Evolutionary conservation across 1,140 invertebrate species (phyloP).

Genomic region (roundworm (Caenorhabditis elegans)): DNA sequence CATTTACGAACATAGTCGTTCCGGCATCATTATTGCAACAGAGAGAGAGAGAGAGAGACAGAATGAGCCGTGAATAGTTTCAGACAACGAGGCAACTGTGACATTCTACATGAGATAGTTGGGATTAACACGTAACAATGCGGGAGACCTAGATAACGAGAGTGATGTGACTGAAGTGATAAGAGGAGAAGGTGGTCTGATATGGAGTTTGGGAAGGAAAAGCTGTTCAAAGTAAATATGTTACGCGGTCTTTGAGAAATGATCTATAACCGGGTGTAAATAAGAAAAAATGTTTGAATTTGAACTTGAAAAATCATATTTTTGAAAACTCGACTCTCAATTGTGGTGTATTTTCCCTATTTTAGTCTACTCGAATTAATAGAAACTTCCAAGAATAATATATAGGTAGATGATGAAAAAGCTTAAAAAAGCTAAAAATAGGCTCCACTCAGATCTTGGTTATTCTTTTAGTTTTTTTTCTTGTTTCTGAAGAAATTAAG

Average conservation of each 20-base stretch:
- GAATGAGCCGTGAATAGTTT: no score
- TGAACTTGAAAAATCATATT: no score
- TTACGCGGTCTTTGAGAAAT: background rate
- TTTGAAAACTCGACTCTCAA: no score
- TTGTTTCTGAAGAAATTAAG: no score
- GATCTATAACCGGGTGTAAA: background rate
- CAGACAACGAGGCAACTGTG: slow-evolving; percentile 9
- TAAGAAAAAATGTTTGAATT: no score
- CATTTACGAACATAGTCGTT: background rate
- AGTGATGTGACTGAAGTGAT: background rate
- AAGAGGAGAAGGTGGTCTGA: background rate
- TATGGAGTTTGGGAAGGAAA: background rate
- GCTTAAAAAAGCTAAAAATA: no score
- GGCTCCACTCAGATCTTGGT: no score
- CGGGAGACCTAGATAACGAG: background rate
- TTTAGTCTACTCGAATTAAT: no score
- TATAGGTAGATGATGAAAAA: no score
- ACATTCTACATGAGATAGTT: background rate
- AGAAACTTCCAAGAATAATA: no score
- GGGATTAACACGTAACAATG: background rate
- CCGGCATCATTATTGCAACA: background rate
- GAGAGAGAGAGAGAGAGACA: background rate
- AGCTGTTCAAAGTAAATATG: slow-evolving; percentile 25
- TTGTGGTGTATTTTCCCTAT: no score
- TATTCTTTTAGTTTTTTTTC: no score